phyloP scores from a whole-genome alignment of 2,888 invertebrate species.

The Theodoxus fluviatilis region DNA sequence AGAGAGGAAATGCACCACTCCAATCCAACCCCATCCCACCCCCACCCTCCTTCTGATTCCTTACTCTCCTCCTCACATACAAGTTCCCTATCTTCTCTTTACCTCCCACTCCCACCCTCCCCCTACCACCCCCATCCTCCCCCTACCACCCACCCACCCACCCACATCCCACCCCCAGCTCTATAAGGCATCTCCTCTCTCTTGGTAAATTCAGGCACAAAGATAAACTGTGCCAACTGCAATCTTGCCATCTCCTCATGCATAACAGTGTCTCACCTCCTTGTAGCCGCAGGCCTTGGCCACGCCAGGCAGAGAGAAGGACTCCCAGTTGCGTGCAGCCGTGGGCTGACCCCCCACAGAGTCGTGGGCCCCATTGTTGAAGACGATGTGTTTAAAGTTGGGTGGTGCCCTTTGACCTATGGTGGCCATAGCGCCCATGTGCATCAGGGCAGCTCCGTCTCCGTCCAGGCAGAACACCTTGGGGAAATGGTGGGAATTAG shows the following conservation, averaged over 20 bases:
- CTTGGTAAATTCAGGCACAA: no score
- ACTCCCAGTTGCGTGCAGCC: conserved; percentile 51
- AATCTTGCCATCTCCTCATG: background rate
- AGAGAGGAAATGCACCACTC: no score
- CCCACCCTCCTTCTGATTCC: no score
- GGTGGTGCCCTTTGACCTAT: conserved; percentile 60
- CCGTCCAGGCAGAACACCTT: conserved; percentile 66
- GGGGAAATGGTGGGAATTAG: background rate
- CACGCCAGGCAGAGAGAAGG: conserved; percentile 54
- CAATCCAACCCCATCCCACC: no score
- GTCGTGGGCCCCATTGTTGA: conserved; percentile 68
- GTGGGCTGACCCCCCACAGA: conserved; percentile 67
- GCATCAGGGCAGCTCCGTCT: conserved; percentile 67
- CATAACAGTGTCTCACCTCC: conserved; percentile 46
- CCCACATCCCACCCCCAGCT: no score
- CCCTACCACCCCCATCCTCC: no score
- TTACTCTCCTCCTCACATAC: no score
- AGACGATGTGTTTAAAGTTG: conserved; percentile 66
- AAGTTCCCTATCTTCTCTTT: no score
- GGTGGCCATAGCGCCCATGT: conserved; percentile 66
- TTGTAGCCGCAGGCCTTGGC: conserved; percentile 62
- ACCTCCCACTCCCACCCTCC: no score
- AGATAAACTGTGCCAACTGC: no score
- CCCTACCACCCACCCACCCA: no score
- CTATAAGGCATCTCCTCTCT: no score